These are phyloP conservation scores for Drosophila sproati DNA, from an alignment of 1,140 invertebrate genomes.

Conservation along the genomic window DNA sequence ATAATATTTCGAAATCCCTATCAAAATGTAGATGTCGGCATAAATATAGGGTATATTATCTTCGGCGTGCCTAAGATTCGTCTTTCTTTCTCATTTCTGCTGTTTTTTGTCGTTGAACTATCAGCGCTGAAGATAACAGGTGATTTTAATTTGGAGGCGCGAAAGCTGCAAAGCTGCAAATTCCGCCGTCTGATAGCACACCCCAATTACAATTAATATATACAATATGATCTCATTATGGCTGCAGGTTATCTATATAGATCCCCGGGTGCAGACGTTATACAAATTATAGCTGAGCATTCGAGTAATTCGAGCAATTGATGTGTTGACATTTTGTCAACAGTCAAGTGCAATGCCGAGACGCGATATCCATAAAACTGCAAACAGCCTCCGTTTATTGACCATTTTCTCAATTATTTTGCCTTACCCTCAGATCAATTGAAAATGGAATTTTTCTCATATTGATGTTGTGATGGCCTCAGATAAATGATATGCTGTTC, in stretches of 20 bases:
- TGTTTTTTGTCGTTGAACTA: slow-evolving; percentile 3
- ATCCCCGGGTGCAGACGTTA: background rate
- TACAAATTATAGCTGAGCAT: slow-evolving; percentile 1
- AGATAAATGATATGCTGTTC: background rate
- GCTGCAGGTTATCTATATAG: slow-evolving; percentile 17
- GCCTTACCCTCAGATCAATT: slow-evolving; percentile 14
- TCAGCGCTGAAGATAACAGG: slow-evolving; percentile 37
- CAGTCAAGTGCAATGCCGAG: slow-evolving; percentile 45
- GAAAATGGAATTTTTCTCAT: slow-evolving; percentile 1
- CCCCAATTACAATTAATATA: slow-evolving; percentile 1
- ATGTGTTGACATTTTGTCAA: slow-evolving; percentile 7
- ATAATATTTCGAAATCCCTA: no score
- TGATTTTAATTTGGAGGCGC: slow-evolving; percentile 34
- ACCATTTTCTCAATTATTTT: background rate
- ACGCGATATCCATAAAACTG: slow-evolving; percentile 20
- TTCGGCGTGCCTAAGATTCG: no score
- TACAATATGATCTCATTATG: slow-evolving; percentile 13
- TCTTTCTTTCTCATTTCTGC: no score
- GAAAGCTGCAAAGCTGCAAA: slow-evolving; percentile 10
- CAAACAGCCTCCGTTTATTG: background rate
- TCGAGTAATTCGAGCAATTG: slow-evolving; percentile 20
- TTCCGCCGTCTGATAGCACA: background rate
- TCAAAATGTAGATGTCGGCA: no score
- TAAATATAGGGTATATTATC: no score
- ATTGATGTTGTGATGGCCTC: background rate